Evolutionary conservation across 2,113 vertebrate genomes (phyloP), one percentile per base, ranked within the genome.

Genomic region (Pelecanus crispus): DNA sequence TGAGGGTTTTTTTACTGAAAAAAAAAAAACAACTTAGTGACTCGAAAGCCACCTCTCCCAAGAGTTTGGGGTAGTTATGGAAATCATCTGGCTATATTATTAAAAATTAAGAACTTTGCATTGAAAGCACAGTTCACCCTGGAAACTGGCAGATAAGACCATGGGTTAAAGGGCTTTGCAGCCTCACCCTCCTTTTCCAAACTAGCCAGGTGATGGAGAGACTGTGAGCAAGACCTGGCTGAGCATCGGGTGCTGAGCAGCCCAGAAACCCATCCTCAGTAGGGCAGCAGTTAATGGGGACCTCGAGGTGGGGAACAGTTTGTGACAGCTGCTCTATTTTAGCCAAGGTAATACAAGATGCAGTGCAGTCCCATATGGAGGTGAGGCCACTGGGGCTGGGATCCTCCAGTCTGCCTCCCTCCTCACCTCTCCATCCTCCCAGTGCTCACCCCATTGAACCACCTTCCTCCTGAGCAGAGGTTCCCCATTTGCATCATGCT

Each of bases 381-480:
- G 12, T 38, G 88, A 87, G 31, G 44, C 8, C 42, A 36, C 25
- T 2, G 9, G 18, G 21, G 29, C 26, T 20, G 52, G 62, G 42
- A 44, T 68, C 15, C 31, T 63, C 15, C 47, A 62, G 28, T 28
- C 24, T 49, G 52, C 52, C 47, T 84, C 83, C 28, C 19, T 47
- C 25, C 72, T 68, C 29, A 13, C 53, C 19, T 53, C 72, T 66
- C 56, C 72, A 18, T 56, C 62, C 50, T 53, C 19, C 22, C 22
- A 11, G 0, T 21, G 31, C 56, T 87, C 42, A 24, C 10, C 17
- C n/a, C 0, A 0, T 42, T 50, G 38, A 55, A 45, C 19, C 65
- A 38, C 50, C 50, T n/a, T 65, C 61, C 45, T 66, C 61, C 61
- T 20, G 5, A 79, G 50, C 26, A 79, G 14, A 32, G 10, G 28